Percentiles rank a stretch among this genome's conserved stretches.
Evolutionary conservation across 2,797 vertebrate genomes (phyloP).

Genomic region (Falco novaeseelandiae): DNA sequence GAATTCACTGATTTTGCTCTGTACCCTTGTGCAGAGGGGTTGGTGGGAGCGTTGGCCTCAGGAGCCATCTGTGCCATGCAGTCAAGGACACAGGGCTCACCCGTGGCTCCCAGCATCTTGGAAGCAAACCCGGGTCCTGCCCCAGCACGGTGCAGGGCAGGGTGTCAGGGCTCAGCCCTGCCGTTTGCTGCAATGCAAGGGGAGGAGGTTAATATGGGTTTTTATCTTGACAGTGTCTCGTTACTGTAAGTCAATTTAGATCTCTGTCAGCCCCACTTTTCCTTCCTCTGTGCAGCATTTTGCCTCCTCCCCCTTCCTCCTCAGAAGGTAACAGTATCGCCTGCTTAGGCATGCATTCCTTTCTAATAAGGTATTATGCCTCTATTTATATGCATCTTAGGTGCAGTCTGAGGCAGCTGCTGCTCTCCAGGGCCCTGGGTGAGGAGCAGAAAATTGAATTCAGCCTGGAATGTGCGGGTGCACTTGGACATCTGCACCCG

Average conservation of each 20-base stretch:
- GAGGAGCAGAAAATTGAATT: conserved; percentile 63
- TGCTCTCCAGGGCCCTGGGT: conserved; percentile 33
- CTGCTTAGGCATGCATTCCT: conserved; percentile 62
- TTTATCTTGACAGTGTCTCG: background rate
- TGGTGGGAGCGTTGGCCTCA: background rate
- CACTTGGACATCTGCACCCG: background rate
- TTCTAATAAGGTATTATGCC: conserved; percentile 53
- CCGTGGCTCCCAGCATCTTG: background rate
- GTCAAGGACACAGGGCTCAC: accelerated
- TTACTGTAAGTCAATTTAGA: background rate
- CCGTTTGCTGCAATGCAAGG: background rate
- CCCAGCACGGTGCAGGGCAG: accelerated
- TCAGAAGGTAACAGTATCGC: conserved; percentile 46
- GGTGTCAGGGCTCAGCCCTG: background rate
- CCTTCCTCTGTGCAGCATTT: background rate
- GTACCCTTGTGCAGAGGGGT: background rate
- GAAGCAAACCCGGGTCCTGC: background rate
- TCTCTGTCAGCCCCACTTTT: background rate
- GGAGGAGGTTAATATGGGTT: background rate
- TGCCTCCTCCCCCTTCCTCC: conserved; percentile 5
- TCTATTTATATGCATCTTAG: conserved; percentile 41
- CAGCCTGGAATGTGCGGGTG: conserved; percentile 56
- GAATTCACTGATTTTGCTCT: accelerated
- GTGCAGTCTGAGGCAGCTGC: conserved; percentile 63
- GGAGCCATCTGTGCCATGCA: background rate